Evolutionary conservation across 1,140 invertebrate species (phyloP).

Genomic region (Bombus fervidus): DNA sequence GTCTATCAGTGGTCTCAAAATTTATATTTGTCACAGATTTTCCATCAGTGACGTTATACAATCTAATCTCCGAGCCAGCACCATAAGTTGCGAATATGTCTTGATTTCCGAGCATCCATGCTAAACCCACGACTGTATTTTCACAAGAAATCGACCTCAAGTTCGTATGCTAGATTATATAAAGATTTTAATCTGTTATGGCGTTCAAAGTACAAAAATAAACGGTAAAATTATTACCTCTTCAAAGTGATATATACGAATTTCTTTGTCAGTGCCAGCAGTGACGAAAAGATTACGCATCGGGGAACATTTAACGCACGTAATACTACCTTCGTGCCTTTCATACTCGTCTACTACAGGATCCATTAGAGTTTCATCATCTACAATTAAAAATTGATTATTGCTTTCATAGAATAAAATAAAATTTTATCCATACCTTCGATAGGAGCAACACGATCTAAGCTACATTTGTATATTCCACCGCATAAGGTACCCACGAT

Average conservation of each 20-base stretch:
- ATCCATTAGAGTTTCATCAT: slow-evolving; percentile 75
- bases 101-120: slow-evolving; percentile 74
- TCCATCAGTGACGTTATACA: slow-evolving; percentile 74
- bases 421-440: slow-evolving; percentile 63
- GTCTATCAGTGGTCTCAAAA: slow-evolving; percentile 70
- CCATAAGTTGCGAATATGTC: slow-evolving; percentile 77
- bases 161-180: slow-evolving; percentile 63
- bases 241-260: slow-evolving; percentile 78
- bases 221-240: slow-evolving; percentile 65
- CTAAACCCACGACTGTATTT: slow-evolving; percentile 75
- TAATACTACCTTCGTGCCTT: slow-evolving; percentile 77
- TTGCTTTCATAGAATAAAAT: background rate
- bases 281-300: slow-evolving; percentile 75
- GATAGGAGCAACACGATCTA: slow-evolving; percentile 70
- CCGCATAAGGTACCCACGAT: slow-evolving; percentile 80
- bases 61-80: slow-evolving; percentile 70
- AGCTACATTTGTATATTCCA: slow-evolving; percentile 78
- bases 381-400: slow-evolving; percentile 56
- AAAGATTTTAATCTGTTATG: slow-evolving; percentile 3
- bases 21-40: slow-evolving; percentile 66
- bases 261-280: slow-evolving; percentile 77
- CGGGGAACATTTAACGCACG: slow-evolving; percentile 76
- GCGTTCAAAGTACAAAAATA: slow-evolving; percentile 12
- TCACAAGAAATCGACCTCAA: slow-evolving; percentile 73
- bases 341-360: slow-evolving; percentile 79